Evolutionary conservation across 2,797 vertebrate species (phyloP), one percentile per base, ranked within the genome.

Genomic region (Poeciliopsis presidionis): DNA sequence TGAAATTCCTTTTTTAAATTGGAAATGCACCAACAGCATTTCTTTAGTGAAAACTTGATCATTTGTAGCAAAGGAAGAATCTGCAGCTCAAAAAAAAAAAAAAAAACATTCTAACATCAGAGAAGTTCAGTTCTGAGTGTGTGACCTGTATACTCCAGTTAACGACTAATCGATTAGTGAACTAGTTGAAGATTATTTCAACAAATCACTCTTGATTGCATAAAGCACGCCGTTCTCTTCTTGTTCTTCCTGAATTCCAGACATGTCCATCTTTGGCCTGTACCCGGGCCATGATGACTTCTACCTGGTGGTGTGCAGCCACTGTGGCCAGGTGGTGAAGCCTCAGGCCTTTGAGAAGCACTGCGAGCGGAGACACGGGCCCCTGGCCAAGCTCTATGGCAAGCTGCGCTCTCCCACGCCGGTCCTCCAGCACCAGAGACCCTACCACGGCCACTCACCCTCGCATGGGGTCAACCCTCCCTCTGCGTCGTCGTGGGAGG

Each of bases 261-360:
- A 99, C 94, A 99, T 98, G 98, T 97, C 95, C 85, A 97, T 98
- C 92, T 99, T 98, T 12, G 97, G 98, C 82, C 97, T 98, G 85
- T 98, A 96, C 89, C 98, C 98, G 0, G 97, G 97, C 4, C 97
- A 97, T 0, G 97, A 98, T 3, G 97, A 98, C 90, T 99, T 98
- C 92, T 99, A 96, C 95, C 94, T 99, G 94, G 97, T 99, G 92
- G 97, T 98, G 51, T 99, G 98, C 91, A 97, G 96, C 94, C 97
- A 98, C 74, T 99, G 98, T 91, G 94, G 97, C 91, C 97, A 97
- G 87, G 97, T 98, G 81, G 97, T 99, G 93, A 99, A 99, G 90
- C 98, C 98, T 1, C 98, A 98, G 91, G 97, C 98, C 28, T 98
- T 98, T 75, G 97, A 98, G 91, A 97, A 97, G 89, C 98, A 99